These are phyloP conservation scores for Tenthredo mesomela DNA, from an alignment of 2,888 invertebrate genomes.

Conservation along the genomic window DNA sequence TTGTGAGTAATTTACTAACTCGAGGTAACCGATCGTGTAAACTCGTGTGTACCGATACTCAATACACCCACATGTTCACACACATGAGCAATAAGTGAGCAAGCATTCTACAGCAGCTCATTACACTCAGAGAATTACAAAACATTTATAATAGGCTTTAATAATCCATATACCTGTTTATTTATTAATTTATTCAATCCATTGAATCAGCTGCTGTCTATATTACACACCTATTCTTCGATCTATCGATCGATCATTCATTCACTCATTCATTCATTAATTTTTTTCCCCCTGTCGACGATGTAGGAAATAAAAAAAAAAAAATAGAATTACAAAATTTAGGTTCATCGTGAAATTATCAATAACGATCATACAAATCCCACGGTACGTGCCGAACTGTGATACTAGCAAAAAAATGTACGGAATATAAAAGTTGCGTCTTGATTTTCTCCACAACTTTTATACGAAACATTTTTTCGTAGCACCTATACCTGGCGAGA, in stretches of 20 bases:
- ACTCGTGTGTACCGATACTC: background rate
- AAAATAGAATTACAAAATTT: no score
- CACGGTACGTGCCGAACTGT: background rate
- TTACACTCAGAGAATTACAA: background rate
- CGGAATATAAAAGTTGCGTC: background rate
- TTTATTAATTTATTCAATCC: slow-evolving; percentile 32
- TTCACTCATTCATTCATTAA: slow-evolving; percentile 28
- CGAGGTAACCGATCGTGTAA: background rate
- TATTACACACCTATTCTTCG: background rate
- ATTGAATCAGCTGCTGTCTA: background rate
- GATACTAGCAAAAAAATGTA: background rate
- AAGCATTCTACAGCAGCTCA: background rate
- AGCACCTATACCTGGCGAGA: background rate
- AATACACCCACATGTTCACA: background rate
- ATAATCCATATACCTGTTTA: background rate
- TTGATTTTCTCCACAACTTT: background rate
- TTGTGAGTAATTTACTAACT: background rate
- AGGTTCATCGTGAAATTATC: background rate
- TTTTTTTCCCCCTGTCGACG: background rate
- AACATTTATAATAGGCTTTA: background rate
- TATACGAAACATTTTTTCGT: background rate
- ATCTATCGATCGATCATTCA: background rate
- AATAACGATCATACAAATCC: background rate
- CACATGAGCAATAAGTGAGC: background rate
- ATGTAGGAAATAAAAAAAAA: background rate